Base-by-base conservation (phyloP, 2,888 invertebrate species). In the Melangyna quadrimaculata region DNA sequence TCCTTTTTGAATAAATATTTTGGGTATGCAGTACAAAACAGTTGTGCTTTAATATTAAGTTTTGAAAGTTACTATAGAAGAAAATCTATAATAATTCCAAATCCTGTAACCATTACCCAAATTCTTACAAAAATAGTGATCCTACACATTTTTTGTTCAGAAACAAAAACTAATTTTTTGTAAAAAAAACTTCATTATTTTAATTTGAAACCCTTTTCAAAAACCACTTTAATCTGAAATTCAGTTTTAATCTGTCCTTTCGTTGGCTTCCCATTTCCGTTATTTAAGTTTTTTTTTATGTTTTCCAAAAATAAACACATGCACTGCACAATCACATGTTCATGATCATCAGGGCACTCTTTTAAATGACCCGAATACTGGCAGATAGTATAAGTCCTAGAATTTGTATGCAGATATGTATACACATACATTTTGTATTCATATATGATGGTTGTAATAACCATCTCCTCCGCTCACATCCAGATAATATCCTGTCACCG, bases 401-500 rank as follows among this genome's bases (percentile, higher is more conserved):
- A 32, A 17, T 19, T n/a, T 19, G 32, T 48, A 53, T 22, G 2
- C 12, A 59, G 24, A 22, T 48, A 53, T 22, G 2, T 17, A 59
- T 35, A 22, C 9, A 10, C 3, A 35, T 9, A 17, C 53, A 27
- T 12, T 17, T 27, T 37, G 17, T 45, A 27, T 63, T 63, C 43
- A 19, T 59, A 10, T 74, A 69, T 70, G 73, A 61, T 69, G 48
- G 63, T 48, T 78, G 70, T 70, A 83, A 83, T 79, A 79, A 71
- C 70, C 48, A 83, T 74, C 73, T 79, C 48, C 78, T 74, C 43
- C 27, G 61, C 78, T 74, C 55, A 22, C 32, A 74, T 43, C 32
- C 70, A 65, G 57, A 74, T 79, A 70, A 78, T 71, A 71, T 83
- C 74, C 74, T 69, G 73, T 83, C 73, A 73, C 83, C 74, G 65